Percentiles rank a stretch among this genome's conserved stretches.
Conservation (phyloP, 2,113 vertebrate genomes). For the Indicator indicator region DNA sequence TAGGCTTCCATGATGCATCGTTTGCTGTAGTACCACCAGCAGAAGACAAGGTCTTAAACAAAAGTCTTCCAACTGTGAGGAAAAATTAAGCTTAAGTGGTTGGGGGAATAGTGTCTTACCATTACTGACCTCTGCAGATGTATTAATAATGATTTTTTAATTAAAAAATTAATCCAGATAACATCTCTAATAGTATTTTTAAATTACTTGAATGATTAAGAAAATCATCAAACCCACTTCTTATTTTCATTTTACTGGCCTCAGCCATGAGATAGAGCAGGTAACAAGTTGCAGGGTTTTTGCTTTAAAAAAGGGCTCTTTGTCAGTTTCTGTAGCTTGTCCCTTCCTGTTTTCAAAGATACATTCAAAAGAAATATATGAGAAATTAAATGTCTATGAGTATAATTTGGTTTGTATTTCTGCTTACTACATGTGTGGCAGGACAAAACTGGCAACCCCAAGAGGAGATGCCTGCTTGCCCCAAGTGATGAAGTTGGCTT, state of each 20-base stretch:
- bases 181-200: neutral
- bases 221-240: neutral
- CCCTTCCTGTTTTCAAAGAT: neutral
- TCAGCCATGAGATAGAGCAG: neutral
- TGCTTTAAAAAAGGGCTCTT: neutral
- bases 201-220: neutral
- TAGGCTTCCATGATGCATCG: neutral
- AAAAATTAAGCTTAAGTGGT: neutral
- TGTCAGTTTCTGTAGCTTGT: neutral
- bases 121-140: neutral
- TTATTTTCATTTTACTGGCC: neutral
- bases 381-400: neutral
- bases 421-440: accelerated
- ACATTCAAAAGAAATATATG: neutral
- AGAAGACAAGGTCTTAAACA: neutral
- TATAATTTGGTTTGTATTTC: neutral
- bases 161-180: neutral
- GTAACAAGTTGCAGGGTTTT: neutral
- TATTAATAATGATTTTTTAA: neutral
- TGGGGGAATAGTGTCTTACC: neutral
- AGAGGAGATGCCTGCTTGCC: neutral
- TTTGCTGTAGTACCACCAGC: neutral
- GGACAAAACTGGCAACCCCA: neutral
- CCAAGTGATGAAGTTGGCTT: neutral
- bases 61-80: neutral